A percentile compares a stretch with the other conserved stretches of the same genome.
Evolutionary conservation across 2,888 invertebrate genomes (phyloP).

Genomic region (Lycia hirtaria): DNA sequence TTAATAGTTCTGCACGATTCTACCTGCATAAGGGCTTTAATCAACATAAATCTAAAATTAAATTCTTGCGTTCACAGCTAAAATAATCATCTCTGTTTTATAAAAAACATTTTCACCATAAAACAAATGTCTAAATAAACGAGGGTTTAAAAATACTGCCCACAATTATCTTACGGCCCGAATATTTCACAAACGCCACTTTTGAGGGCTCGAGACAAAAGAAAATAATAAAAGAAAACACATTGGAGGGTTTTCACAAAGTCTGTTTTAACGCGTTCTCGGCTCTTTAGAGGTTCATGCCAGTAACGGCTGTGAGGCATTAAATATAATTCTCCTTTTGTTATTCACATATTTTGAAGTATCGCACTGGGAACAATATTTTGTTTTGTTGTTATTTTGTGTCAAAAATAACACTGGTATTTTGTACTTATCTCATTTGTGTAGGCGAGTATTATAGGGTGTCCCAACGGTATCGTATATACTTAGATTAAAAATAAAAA

Average conservation of each 20-base stretch:
- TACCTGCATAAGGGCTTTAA: no score
- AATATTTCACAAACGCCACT: slow-evolving; percentile 70
- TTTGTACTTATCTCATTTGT: no score
- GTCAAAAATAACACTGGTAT: no score
- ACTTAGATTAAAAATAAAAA: no score
- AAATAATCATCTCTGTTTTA: not conserved
- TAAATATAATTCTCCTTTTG: slow-evolving; percentile 67
- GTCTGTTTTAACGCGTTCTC: slow-evolving; percentile 67
- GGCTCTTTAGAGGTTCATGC: slow-evolving; percentile 40
- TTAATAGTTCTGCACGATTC: no score
- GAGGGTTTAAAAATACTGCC: slow-evolving; percentile 68
- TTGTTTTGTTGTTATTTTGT: slow-evolving; percentile 25
- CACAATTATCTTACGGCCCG: slow-evolving; percentile 74
- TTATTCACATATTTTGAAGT: slow-evolving; percentile 48
- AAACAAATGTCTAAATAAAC: slow-evolving; percentile 62
- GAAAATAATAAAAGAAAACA: slow-evolving; percentile 71
- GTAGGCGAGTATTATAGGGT: no score
- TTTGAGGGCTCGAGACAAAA: slow-evolving; percentile 65
- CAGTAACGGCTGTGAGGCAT: slow-evolving; percentile 57
- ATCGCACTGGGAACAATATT: slow-evolving; percentile 34
- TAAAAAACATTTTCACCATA: slow-evolving; percentile 41
- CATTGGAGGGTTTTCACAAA: slow-evolving; percentile 65
- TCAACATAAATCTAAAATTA: no score
- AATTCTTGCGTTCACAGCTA: no score
- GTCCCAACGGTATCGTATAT: no score